phyloP scores from a whole-genome alignment of 2,888 invertebrate genomes.

The Watsonalla cultraria region DNA sequence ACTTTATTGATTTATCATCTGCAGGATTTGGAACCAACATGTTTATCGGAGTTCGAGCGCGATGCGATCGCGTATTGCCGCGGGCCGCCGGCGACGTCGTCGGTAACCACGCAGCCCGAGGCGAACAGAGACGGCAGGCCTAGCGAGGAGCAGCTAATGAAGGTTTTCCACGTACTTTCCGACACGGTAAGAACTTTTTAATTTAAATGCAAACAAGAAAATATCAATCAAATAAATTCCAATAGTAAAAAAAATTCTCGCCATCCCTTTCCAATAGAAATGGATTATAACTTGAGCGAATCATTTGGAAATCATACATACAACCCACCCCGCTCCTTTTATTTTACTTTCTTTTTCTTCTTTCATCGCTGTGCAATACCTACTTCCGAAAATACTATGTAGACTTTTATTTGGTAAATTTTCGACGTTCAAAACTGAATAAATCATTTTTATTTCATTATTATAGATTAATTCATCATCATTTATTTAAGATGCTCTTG shows the following conservation, averaged over 20 bases:
- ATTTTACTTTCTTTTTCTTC: too few relatives aligned
- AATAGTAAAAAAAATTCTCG: too few relatives aligned
- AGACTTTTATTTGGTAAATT: too few relatives aligned
- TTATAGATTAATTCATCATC: too few relatives aligned
- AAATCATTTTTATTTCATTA: too few relatives aligned
- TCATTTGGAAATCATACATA: too few relatives aligned
- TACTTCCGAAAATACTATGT: too few relatives aligned
- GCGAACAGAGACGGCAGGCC: slow-evolving; percentile 47
- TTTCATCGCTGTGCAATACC: background rate
- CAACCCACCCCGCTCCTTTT: too few relatives aligned
- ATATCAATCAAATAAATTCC: background rate
- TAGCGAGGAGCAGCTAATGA: slow-evolving; percentile 64
- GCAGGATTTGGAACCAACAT: slow-evolving; percentile 62
- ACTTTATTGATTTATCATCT: slow-evolving; percentile 8
- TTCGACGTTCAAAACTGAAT: too few relatives aligned
- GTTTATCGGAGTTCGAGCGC: slow-evolving; percentile 64
- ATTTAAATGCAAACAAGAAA: background rate
- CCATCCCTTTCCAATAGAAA: too few relatives aligned
- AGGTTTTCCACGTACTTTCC: slow-evolving; percentile 55
- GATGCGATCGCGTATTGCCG: slow-evolving; percentile 59
- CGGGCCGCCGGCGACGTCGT: slow-evolving; percentile 27
- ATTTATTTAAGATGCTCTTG: too few relatives aligned
- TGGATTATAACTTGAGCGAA: too few relatives aligned
- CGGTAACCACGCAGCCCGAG: slow-evolving; percentile 20
- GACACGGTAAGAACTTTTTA: slow-evolving; percentile 45